Evolutionary conservation across 1,140 invertebrate genomes (phyloP).

Genomic region (Eciton burchellii): DNA sequence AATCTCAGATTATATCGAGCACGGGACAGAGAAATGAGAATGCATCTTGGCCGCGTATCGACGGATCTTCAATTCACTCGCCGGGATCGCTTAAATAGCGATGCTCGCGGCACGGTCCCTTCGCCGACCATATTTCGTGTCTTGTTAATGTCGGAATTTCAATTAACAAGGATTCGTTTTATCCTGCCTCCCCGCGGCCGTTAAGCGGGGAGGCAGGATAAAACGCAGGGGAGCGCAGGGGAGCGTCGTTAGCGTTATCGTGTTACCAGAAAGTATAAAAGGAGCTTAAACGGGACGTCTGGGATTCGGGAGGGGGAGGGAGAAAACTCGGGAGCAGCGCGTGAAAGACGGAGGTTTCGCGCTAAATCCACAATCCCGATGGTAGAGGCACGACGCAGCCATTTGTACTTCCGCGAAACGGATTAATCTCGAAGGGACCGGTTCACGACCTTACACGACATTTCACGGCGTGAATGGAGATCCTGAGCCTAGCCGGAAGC

Average conservation of each 20-base stretch:
- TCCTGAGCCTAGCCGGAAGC: slow-evolving; percentile 41
- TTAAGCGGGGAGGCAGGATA: too few relatives aligned
- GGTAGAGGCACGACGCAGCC: slow-evolving; percentile 54
- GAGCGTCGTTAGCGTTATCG: slow-evolving; percentile 24
- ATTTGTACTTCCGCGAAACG: slow-evolving; percentile 73
- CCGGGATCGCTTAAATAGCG: too few relatives aligned
- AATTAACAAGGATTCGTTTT: slow-evolving; percentile 8
- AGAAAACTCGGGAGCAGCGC: neutral
- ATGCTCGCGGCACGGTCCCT: too few relatives aligned
- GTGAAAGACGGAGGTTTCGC: slow-evolving; percentile 32
- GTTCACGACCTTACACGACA: slow-evolving; percentile 66
- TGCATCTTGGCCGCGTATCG: neutral
- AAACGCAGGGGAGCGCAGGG: neutral
- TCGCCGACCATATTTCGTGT: neutral
- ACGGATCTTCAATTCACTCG: too few relatives aligned
- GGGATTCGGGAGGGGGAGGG: slow-evolving; percentile 27
- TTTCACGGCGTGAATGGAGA: slow-evolving; percentile 42
- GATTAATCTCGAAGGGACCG: slow-evolving; percentile 72
- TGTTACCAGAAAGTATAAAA: slow-evolving; percentile 33
- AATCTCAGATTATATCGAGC: neutral
- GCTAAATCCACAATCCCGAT: slow-evolving; percentile 48
- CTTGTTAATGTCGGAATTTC: neutral
- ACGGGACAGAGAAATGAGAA: neutral
- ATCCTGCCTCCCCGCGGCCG: neutral
- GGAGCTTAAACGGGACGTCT: neutral